Conservation (phyloP, 1,140 invertebrate species). For the Drosophila neocordata region DNA sequence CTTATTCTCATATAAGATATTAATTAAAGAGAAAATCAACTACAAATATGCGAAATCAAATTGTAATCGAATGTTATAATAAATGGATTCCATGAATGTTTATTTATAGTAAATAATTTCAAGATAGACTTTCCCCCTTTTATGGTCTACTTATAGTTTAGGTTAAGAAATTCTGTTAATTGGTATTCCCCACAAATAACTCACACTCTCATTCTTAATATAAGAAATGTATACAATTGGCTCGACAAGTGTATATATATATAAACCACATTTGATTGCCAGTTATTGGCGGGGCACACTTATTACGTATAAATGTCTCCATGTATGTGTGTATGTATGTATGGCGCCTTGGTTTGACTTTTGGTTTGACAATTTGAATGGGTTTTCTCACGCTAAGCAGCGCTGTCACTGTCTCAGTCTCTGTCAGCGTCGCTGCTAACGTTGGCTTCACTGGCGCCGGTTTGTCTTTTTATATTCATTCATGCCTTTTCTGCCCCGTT, state of each 20-base stretch:
- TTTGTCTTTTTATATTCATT: constrained; percentile 73
- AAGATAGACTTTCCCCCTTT: too few relatives aligned
- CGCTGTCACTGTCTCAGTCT: constrained; percentile 29
- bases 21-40: too few relatives aligned
- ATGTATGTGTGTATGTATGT: neutral
- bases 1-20: too few relatives aligned
- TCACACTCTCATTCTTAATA: constrained; percentile 38
- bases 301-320: constrained; percentile 54
- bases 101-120: too few relatives aligned
- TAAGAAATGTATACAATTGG: constrained; percentile 2
- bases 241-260: neutral
- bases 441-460: constrained; percentile 47
- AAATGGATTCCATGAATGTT: too few relatives aligned
- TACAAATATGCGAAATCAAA: too few relatives aligned
- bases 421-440: neutral
- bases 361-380: constrained; percentile 73
- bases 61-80: too few relatives aligned
- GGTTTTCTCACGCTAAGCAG: constrained; percentile 77
- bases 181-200: constrained; percentile 14
- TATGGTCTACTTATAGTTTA: neutral
- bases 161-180: constrained; percentile 15
- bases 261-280: constrained; percentile 58
- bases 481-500: constrained; percentile 58
- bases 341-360: constrained; percentile 13
- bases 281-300: constrained; percentile 58